Evolutionary conservation across 1,140 invertebrate genomes (phyloP), one percentile per base, ranked within the genome.

Genomic region (Atta colombica): DNA sequence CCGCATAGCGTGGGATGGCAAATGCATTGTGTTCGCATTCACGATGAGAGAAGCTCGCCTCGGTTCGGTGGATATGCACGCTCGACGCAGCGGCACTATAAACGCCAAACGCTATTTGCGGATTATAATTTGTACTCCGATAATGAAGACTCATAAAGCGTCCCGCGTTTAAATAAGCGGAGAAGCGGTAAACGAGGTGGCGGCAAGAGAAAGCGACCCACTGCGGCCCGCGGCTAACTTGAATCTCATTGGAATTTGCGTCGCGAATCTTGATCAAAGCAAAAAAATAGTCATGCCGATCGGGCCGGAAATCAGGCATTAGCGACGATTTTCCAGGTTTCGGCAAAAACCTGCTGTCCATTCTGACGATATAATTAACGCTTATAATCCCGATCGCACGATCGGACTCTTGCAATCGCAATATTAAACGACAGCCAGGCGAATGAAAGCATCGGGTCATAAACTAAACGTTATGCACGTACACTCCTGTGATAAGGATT

Each of bases 91-190:
- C 78, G 63, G 55, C 84, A 51, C 88, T 74, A 87, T 89, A 89
- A 89, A 89, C 88, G 84, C 84, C 84, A 89, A 58, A 89, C 77
- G 88, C 69, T 86, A 63, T 89, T 89, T 71, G 84, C 39, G 69
- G 84, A 89, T 89, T 89, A 89, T 89, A 89, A 89, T 89, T 89
- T 90, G 81, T 74, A 68, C 60, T 35, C 49, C 77, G 90, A 91
- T 91, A 89, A 91, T 91, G 85, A 87, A 75, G 75, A 77, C 88
- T 86, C 89, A 89, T 91, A 91, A 91, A 86, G 82, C 85, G 63
- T 53, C 61, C 28, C 75, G 86, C 77, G 88, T 91, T 51, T 88
- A 87, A 84, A 87, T 77, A 84, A 84, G 55, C 80, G 69, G 39
- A 74, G 68, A 84, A 45, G 16, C 77, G 39, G 49, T 10, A 51